These are phyloP conservation scores for Neodon shergylaensis DNA, from an alignment of 2,113 vertebrate genomes.

Conservation along the genomic window DNA sequence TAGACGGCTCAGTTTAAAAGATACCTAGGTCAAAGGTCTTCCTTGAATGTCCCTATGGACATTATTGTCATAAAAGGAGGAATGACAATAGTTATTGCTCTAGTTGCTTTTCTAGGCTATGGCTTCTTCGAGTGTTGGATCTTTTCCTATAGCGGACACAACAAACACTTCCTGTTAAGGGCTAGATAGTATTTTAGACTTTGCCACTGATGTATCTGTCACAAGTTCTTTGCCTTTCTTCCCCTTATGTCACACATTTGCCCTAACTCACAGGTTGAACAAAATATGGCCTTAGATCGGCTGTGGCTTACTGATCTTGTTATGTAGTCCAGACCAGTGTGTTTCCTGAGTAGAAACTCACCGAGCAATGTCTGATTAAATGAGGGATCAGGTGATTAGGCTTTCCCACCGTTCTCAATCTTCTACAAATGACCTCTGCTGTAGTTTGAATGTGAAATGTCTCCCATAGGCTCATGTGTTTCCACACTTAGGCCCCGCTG, in stretches of 20 bases:
- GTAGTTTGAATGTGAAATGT: not conserved
- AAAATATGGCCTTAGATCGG: not conserved
- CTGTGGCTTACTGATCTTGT: not conserved
- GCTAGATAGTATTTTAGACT: not conserved
- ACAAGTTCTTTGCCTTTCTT: not conserved
- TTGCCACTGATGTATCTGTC: not conserved
- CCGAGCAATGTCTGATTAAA: not conserved
- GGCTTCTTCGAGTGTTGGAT: not conserved
- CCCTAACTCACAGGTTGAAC: not conserved
- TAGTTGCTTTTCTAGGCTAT: not conserved
- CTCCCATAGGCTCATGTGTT: no score
- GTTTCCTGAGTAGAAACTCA: not conserved
- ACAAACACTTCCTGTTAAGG: not conserved
- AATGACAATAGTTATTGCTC: not conserved
- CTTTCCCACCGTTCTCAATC: not conserved
- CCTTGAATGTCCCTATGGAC: not conserved
- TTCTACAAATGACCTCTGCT: not conserved
- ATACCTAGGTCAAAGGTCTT: not conserved
- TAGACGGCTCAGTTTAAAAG: not conserved
- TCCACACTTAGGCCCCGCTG: not conserved
- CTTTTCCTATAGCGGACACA: not conserved
- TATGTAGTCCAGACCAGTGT: not conserved
- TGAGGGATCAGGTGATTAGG: not conserved
- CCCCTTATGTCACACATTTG: not conserved
- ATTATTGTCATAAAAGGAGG: no score